Evolutionary conservation across 2,113 vertebrate genomes (phyloP).

Genomic region (Austrofundulus limnaeus): DNA sequence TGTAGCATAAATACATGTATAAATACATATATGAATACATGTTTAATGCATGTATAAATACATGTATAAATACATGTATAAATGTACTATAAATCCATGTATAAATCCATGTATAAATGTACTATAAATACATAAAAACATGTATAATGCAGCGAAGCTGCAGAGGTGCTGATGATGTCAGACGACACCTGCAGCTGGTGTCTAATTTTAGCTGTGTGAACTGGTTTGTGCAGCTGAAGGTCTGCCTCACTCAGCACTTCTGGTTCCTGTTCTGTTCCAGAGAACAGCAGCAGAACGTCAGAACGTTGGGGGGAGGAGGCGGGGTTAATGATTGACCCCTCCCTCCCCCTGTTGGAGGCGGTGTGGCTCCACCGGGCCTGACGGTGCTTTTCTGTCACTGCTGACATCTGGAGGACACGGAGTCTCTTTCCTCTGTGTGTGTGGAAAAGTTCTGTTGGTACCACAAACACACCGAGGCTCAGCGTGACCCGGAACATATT

Average conservation of each 20-base stretch:
- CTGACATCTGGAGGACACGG: slow-evolving; percentile 60
- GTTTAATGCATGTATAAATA: too few relatives aligned
- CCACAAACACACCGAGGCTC: slow-evolving; percentile 40
- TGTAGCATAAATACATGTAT: too few relatives aligned
- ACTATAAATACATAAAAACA: too few relatives aligned
- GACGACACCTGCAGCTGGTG: neutral
- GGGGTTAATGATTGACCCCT: slow-evolving; percentile 34
- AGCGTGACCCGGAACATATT: too few relatives aligned
- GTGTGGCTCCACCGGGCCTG: slow-evolving; percentile 9
- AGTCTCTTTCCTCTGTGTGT: neutral
- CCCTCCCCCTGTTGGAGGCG: slow-evolving; percentile 23
- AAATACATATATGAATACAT: too few relatives aligned
- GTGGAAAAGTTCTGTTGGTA: slow-evolving; percentile 52
- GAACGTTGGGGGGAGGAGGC: slow-evolving; percentile 7
- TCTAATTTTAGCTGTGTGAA: slow-evolving; percentile 16
- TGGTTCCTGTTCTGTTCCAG: neutral
- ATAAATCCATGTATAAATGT: too few relatives aligned
- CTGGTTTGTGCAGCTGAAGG: slow-evolving; percentile 15
- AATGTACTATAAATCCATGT: too few relatives aligned
- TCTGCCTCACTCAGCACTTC: slow-evolving; percentile 43
- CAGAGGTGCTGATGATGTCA: too few relatives aligned
- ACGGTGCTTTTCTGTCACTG: slow-evolving; percentile 53
- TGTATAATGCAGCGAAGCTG: too few relatives aligned
- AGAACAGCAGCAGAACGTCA: slow-evolving; percentile 8
- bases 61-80: too few relatives aligned